Base-by-base conservation (phyloP, 2,888 invertebrate genomes). In the Rhimphoctona megacephalus region DNA sequence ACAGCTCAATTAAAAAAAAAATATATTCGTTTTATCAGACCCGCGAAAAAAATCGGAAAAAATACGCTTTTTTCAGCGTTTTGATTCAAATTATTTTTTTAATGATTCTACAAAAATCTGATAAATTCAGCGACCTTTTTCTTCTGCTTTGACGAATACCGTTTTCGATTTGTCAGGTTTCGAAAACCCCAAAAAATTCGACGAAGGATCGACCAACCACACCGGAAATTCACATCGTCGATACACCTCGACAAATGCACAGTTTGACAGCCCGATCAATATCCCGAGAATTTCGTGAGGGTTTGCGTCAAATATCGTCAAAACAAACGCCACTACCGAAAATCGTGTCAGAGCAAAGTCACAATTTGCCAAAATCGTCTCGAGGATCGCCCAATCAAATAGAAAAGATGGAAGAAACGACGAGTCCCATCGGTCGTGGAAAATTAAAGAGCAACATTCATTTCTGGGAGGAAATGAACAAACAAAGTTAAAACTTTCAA, bases 191-290 rank as follows among this genome's bases (percentile, higher is more conserved):
- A 0, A 88, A 86, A 66, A 85, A 74, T 66, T 61, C 70, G n/a
- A 76, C 81, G 66, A 92, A 91, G 67, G 91, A 92, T 14, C 89
- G 94, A 78, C 89, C 93, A 4, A 91, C 90, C 4, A 94, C 92
- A 1, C 93, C 93, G 39, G 92, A 94, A 89, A 91, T 94, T 79
- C 91, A 94, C 9, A 92, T 93, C 88, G 87, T 94, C 67, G 92
- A 92, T 83, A 90, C 91, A 2, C 93, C 94, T 4, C 93, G 93
- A 73, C 95, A 95, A 93, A 95, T 96, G 84, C 97, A 97, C 94
- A 97, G 97, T 93, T 94, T 98, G 87, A 98, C 98, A 52, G 98
- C 97, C 9, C 95, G 98, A 89, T 97, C 97, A 91, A 96, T 98
- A 84, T 97, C 97, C 5, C 96, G 95, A 90, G 96, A 97, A 94